Evolutionary conservation across 2,113 vertebrate species (phyloP), one percentile per base, ranked within the genome.

Genomic region (Tamias sibiricus): DNA sequence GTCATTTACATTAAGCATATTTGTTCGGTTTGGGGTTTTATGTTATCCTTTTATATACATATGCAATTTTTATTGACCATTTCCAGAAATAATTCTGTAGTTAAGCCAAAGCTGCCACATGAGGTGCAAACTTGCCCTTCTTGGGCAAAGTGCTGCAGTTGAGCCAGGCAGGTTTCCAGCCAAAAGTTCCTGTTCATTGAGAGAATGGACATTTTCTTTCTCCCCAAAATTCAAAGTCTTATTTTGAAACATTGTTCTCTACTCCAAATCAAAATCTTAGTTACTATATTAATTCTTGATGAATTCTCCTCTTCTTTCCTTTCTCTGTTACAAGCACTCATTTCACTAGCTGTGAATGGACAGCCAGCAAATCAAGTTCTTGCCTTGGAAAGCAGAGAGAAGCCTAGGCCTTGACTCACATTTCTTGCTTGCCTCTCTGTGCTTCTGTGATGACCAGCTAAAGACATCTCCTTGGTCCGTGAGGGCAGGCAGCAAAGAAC

Each of bases 71-170:
- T 96, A 93, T 96, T 98, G 93, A 97, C 93, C 57, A 26, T 96
- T 98, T 98, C 97, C 90, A 98, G 91, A 97, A 98, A 91, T 84
- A 75, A 52, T 97, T 95, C 69, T 88, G 74, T 87, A 93, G 71
- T 95, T 94, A 96, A 97, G 80, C 94, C 86, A 87, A 42, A 71
- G 54, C 54, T 94, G 13, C 71, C 86, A 66, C 54, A 82, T 84
- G 86, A 49, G 30, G 57, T 24, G 49, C 79, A 89, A 76, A 92
- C 28, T 74, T 71, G 30, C 57, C 22, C 22, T 95, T 68, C 80
- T 93, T 69, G 52, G n/a, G 66, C 52, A 82, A 40, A 89, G 17
- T 94, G 37, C 77, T 91, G 76, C 76, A 68, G 71, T 76, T 72
- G 84, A 87, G 16, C 2, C 0, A 0, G 74, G 40, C 87, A 54